Evolutionary conservation across 2,888 invertebrate genomes (phyloP).

Genomic region (Glaucopsyche alexis): DNA sequence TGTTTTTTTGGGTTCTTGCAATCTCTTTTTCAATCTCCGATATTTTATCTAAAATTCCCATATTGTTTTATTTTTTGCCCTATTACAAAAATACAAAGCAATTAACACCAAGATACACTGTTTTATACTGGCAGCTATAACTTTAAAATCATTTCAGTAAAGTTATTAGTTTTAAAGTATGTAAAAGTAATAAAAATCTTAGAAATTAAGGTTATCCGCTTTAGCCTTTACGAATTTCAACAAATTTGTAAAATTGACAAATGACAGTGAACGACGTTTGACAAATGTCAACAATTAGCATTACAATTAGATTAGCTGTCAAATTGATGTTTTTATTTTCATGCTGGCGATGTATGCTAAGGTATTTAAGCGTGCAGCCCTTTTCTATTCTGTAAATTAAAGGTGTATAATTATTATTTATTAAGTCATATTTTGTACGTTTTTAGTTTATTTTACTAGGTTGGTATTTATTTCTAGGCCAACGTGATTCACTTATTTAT

Average conservation of each 20-base stretch:
- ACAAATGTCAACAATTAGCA: not conserved
- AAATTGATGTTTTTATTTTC: not conserved
- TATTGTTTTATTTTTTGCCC: constrained; percentile 60
- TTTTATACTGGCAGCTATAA: constrained; percentile 29
- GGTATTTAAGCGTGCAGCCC: not conserved
- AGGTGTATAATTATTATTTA: too few species aligned
- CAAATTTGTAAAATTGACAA: constrained; percentile 1
- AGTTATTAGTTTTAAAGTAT: constrained; percentile 1
- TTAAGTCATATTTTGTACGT: too few species aligned
- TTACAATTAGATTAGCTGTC: not conserved
- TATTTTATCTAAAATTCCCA: constrained; percentile 99
- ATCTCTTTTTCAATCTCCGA: constrained; percentile 99
- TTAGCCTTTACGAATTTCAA: constrained; percentile 40
- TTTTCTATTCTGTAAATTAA: not conserved
- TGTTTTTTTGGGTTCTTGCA: constrained; percentile 98
- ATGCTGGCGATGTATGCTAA: not conserved
- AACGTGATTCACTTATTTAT: too few species aligned
- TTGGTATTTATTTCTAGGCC: too few species aligned
- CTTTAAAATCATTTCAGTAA: constrained; percentile 36
- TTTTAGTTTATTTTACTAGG: not conserved
- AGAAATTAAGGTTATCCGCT: constrained; percentile 40
- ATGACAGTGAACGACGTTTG: not conserved
- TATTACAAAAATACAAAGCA: not conserved
- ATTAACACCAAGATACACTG: not conserved
- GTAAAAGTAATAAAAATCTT: constrained; percentile 31